Base-by-base conservation (phyloP, 2,113 vertebrate species). In the Monopterus albus region DNA sequence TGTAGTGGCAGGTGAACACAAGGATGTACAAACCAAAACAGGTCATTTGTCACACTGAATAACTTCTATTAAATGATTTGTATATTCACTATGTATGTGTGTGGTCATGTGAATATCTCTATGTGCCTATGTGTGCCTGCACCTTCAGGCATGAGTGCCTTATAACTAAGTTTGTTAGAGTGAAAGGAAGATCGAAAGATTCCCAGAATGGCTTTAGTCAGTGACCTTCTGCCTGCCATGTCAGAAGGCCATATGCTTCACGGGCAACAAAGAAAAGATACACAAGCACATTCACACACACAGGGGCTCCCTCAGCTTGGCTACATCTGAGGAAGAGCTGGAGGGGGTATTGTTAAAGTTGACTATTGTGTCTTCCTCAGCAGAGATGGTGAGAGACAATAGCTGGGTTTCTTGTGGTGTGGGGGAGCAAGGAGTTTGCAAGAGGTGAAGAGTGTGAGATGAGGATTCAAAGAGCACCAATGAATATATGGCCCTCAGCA, bases 191-290 rank as follows among this genome's bases (percentile, higher is more conserved):
- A 78, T 51, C 75, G 55, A 79, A 67, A 52, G 65, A 87, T 88
- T 89, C 77, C 82, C 80, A 88, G 86, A 87, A 72, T 85, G 71
- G 73, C 78, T 91, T 80, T 11, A 78, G 72, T 43, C 57, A 6
- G 57, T 83, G 81, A 84, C 89, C 86, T 88, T 83, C 65, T 51
- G 66, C 35, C 70, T 47, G 61, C 49, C 10, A 42, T 76, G 82
- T 86, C 88, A 87, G 67, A 80, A 82, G 89, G 87, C 65, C 92
- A 89, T 89, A 87, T 88, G 89, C 80, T 82, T 21, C 62, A 26
- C 60, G 56, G 36, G 90, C 86, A 90, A 89, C 59, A 59, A 36
- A 50, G n/a, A 40, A 40, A 35, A 79, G 47, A 73, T 31, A 60
- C 66, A 63, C 53, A 72, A n/a, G n/a, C 70, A 53, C 71, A 70